A percentile compares a stretch with the other conserved stretches of the same genome.
Evolutionary conservation across 2,113 vertebrate genomes (phyloP).

Genomic region (Epinephelus lanceolatus): DNA sequence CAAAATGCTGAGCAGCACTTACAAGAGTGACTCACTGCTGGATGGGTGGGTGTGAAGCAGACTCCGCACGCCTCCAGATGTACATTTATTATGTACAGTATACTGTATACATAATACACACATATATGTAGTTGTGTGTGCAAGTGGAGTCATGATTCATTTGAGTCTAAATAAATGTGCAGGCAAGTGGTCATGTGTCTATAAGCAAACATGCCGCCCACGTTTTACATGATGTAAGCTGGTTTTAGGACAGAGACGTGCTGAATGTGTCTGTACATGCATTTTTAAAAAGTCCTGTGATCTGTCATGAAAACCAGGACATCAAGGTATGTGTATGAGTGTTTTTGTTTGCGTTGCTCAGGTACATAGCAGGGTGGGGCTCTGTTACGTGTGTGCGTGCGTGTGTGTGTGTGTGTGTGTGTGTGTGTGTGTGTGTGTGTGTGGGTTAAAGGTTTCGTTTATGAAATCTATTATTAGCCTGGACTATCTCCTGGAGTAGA

Average conservation of each 20-base stretch:
- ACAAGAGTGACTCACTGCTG: conserved; percentile 44
- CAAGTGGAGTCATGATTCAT: conserved; percentile 3
- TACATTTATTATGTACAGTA: not conserved
- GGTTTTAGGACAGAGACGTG: not conserved
- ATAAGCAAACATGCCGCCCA: not conserved
- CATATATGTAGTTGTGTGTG: not conserved
- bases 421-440: not conserved
- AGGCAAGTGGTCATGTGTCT: not conserved
- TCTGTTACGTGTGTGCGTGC: not conserved
- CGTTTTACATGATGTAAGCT: conserved; percentile 4
- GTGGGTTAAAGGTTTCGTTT: conserved; percentile 52
- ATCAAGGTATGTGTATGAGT: not conserved
- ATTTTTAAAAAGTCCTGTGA: not conserved
- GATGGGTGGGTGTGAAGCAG: conserved; percentile 28
- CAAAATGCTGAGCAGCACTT: conserved; percentile 35
- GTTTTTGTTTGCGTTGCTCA: conserved; percentile 59
- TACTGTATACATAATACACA: not conserved
- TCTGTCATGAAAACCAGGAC: not conserved
- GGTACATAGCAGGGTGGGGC: conserved; percentile 41
- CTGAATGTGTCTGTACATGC: not conserved
- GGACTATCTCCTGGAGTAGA: conserved; percentile 3
- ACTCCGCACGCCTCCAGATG: conserved; percentile 19
- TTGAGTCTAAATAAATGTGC: conserved; percentile 7
- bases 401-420: not conserved
- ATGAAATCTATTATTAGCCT: conserved; percentile 26